Evolutionary conservation across 1,140 invertebrate species (phyloP).

Genomic region (Parapsyche elsis): DNA sequence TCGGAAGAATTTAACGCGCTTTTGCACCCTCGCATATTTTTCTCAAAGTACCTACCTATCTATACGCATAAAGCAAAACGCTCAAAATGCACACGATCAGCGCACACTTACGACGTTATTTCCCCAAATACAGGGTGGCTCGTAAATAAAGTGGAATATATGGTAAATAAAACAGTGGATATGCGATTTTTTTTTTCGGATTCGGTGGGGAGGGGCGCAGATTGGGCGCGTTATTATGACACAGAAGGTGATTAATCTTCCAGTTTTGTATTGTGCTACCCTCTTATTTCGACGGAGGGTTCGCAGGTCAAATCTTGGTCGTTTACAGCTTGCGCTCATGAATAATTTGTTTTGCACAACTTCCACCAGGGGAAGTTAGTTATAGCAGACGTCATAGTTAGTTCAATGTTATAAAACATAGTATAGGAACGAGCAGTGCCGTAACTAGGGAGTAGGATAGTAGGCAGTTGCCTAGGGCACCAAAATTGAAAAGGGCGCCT

Average conservation of each 20-base stretch:
- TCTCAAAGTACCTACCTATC: background rate
- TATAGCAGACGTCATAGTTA: background rate
- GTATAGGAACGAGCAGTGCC: too few relatives aligned
- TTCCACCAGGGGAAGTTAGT: background rate
- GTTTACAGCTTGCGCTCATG: constrained; percentile 19
- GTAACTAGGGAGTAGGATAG: too few relatives aligned
- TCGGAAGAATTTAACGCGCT: background rate
- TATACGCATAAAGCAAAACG: background rate
- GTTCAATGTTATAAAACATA: too few relatives aligned
- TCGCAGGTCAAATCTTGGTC: constrained; percentile 30
- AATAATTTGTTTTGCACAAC: constrained; percentile 19
- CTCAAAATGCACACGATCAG: background rate
- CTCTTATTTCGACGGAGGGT: background rate
- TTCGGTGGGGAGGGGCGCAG: constrained; percentile 52
- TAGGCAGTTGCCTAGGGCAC: too few relatives aligned
- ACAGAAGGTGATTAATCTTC: constrained; percentile 58
- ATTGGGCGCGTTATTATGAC: constrained; percentile 69
- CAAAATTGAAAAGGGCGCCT: too few relatives aligned
- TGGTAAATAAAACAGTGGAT: constrained; percentile 69
- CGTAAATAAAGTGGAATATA: constrained; percentile 70
- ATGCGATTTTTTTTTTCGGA: background rate
- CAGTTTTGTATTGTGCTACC: constrained; percentile 48
- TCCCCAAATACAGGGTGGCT: constrained; percentile 36
- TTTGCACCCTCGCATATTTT: too few relatives aligned
- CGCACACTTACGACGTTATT: too few relatives aligned